Conservation (phyloP, 1,140 invertebrate genomes). For the Bombus soroeensis region DNA sequence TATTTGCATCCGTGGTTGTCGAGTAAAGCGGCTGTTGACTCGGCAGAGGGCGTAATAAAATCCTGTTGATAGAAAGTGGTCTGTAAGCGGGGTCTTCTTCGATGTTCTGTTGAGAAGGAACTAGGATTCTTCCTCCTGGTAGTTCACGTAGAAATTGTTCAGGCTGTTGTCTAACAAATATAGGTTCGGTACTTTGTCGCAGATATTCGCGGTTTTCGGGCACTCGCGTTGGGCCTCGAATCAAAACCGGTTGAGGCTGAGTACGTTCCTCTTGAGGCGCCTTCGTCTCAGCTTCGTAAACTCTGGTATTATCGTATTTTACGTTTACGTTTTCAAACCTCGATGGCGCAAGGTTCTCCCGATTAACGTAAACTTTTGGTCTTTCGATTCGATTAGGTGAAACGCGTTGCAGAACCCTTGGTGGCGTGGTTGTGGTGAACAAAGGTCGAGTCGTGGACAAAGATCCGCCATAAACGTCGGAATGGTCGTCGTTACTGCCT, state of each 20-base stretch:
- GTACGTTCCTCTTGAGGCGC: constrained; percentile 71
- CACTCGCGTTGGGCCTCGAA: constrained; percentile 63
- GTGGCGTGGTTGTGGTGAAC: constrained; percentile 85
- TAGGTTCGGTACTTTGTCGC: constrained; percentile 73
- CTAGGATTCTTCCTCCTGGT: constrained; percentile 69
- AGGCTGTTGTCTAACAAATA: constrained; percentile 73
- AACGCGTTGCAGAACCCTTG: constrained; percentile 76
- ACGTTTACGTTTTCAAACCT: constrained; percentile 74
- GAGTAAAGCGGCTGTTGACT: constrained; percentile 73
- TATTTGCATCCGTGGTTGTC: constrained; percentile 73
- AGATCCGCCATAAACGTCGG: constrained; percentile 86
- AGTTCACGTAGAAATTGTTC: constrained; percentile 74
- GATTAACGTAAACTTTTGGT: constrained; percentile 77
- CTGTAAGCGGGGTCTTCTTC: constrained; percentile 75
- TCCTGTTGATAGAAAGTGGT: constrained; percentile 70
- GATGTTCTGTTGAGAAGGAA: constrained; percentile 62
- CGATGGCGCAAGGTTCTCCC: constrained; percentile 81
- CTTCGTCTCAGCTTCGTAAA: constrained; percentile 71
- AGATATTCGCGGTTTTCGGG: constrained; percentile 71
- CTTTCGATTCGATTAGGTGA: constrained; percentile 68
- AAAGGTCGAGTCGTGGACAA: constrained; percentile 85
- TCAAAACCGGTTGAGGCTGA: constrained; percentile 71
- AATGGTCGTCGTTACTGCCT: constrained; percentile 84
- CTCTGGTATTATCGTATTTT: constrained; percentile 53
- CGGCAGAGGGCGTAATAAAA: constrained; percentile 70